A percentile compares a stretch with the other conserved stretches of the same genome.
phyloP scores from a whole-genome alignment of 2,888 invertebrate genomes.

The Blastobasis adustella region DNA sequence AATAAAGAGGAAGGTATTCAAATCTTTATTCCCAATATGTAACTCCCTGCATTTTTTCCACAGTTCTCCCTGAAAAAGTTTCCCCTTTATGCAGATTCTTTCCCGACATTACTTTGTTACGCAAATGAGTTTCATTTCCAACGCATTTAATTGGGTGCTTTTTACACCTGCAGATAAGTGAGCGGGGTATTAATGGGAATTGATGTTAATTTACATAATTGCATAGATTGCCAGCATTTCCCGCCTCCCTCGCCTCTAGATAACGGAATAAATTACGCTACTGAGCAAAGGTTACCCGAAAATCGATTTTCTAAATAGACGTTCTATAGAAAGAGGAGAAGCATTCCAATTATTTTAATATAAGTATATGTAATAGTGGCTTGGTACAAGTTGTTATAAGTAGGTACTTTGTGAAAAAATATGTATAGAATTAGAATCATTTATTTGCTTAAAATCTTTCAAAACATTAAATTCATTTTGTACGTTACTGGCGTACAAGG shows the following conservation, averaged over 20 bases:
- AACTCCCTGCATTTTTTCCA: too few relatives aligned
- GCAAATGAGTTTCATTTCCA: not conserved
- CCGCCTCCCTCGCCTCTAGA: constrained; percentile 2
- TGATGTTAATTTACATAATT: constrained; percentile 9
- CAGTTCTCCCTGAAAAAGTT: not conserved
- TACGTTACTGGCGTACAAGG: not conserved
- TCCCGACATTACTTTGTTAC: not conserved
- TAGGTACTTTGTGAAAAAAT: not conserved
- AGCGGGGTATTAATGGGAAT: constrained; percentile 2
- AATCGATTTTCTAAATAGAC: not conserved
- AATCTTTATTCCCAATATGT: too few relatives aligned
- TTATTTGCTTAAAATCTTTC: not conserved
- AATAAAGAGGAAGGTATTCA: too few relatives aligned
- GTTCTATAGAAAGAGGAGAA: too few relatives aligned
- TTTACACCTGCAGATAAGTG: not conserved
- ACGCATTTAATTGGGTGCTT: too few relatives aligned
- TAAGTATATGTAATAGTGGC: too few relatives aligned
- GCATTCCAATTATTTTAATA: too few relatives aligned
- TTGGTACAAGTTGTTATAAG: not conserved
- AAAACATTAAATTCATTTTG: not conserved
- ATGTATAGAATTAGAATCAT: not conserved
- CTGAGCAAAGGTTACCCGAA: not conserved
- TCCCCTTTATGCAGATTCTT: not conserved
- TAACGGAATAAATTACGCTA: constrained; percentile 6
- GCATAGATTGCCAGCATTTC: constrained; percentile 7